Base-by-base conservation (phyloP, 2,113 vertebrate species). In the Vicugna pacos region DNA sequence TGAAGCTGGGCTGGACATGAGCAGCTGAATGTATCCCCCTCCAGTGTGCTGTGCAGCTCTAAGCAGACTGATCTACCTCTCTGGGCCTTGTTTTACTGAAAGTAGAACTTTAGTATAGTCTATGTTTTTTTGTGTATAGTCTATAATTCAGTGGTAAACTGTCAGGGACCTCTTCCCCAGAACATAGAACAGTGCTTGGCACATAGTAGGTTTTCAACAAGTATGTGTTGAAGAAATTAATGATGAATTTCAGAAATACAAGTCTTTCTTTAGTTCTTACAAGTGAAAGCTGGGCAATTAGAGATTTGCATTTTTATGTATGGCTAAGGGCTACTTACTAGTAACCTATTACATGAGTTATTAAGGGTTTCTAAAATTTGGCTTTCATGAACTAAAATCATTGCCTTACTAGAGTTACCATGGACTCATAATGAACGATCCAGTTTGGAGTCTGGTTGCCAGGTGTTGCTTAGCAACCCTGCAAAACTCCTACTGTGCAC, bases 401-500 rank as follows among this genome's bases (percentile, higher is more conserved):
- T n/a, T 89, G 73, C 62, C 85, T 96, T 91, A 24, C 54, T 93
- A n/a, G 65, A 89, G 77, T 94, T 67, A 87, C 72, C 64, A 76
- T 70, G 77, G 90, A 92, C 58, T 83, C 58, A 85, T 79, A 87
- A n/a, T 64, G 91, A 89, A 70, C 60, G 93, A 93, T 89, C 83
- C 86, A 46, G 69, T 93, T 86, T 52, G 82, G 19, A 89, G 76
- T 94, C 92, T 86, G 64, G 77, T 94, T 94, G 93, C 75, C 86
- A 94, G 76, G 69, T 42, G 1, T 96, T 96, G 96, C 96, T 96
- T 97, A 97, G 97, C 96, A 97, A 97, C 96, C 87, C 75, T 54
- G 42, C 86, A 96, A 97, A 94, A 95, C 89, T 95, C 97, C 97
- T 97, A 98, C 97, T 98, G 93, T 97, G 97, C 81, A 93, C 96